Conservation (phyloP, 2,113 vertebrate genomes). For the Recurvirostra avosetta region DNA sequence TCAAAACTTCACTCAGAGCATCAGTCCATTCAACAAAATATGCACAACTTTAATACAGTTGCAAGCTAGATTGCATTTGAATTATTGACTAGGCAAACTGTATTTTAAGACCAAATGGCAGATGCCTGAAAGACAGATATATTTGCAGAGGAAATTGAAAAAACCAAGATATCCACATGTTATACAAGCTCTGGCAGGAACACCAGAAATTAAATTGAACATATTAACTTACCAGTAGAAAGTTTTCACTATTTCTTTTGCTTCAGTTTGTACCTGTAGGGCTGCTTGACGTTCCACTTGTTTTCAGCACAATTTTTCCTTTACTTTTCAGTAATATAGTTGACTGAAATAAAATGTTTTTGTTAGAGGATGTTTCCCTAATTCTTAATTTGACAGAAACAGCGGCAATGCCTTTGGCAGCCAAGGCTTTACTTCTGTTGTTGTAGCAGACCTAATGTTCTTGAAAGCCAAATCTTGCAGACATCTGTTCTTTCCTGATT, state of each 20-base stretch:
- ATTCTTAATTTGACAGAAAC: not conserved
- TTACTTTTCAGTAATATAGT: not conserved
- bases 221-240: not conserved
- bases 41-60: not conserved
- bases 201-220: not conserved
- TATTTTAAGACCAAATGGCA: not conserved
- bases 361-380: not conserved
- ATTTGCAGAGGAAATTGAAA: not conserved
- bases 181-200: not conserved
- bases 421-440: not conserved
- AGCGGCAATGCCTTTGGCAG: not conserved
- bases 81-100: not conserved
- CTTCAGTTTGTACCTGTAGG: not conserved
- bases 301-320: not conserved
- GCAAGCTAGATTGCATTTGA: not conserved
- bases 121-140: not conserved
- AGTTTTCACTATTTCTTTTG: not conserved
- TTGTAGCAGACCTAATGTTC: not conserved
- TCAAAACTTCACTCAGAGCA: not conserved
- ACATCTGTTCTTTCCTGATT: not conserved
- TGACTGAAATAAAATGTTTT: not conserved
- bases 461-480: not conserved
- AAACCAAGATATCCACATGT: not conserved
- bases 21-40: not conserved
- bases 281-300: not conserved